Conservation (phyloP, 2,888 invertebrate genomes). For the Drosophila mayaguana region DNA sequence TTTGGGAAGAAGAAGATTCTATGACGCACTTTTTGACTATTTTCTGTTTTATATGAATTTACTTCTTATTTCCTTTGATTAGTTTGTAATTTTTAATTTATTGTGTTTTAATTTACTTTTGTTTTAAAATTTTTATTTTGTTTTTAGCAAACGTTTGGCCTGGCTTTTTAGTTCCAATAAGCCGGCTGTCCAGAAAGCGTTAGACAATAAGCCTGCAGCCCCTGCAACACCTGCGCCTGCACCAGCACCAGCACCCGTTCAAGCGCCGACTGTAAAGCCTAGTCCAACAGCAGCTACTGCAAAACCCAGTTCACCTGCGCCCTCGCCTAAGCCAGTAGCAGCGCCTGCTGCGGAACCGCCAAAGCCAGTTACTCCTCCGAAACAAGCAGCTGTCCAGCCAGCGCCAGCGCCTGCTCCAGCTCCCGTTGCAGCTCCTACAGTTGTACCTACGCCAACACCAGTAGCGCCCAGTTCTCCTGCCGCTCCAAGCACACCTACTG, state of each 20-base stretch:
- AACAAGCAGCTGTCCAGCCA: slow-evolving; percentile 27
- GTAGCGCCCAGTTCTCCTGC: slow-evolving; percentile 7
- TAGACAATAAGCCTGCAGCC: slow-evolving; percentile 71
- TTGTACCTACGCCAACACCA: slow-evolving; percentile 28
- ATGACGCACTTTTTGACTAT: background rate
- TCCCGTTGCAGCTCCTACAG: slow-evolving; percentile 25
- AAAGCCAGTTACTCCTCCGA: slow-evolving; percentile 44
- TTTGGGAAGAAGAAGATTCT: slow-evolving; percentile 17
- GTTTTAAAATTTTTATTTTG: slow-evolving; percentile 51
- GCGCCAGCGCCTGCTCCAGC: slow-evolving; percentile 42
- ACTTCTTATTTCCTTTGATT: slow-evolving; percentile 22
- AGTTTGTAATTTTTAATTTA: slow-evolving; percentile 32
- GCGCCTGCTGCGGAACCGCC: slow-evolving; percentile 27
- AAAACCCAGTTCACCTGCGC: slow-evolving; percentile 36
- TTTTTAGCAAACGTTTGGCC: slow-evolving; percentile 84
- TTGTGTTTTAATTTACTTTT: slow-evolving; percentile 51
- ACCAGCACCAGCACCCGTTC: slow-evolving; percentile 3
- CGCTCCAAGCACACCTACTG: slow-evolving; percentile 9
- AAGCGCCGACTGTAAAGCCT: slow-evolving; percentile 14
- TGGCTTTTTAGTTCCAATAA: slow-evolving; percentile 84
- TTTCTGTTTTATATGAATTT: slow-evolving; percentile 2
- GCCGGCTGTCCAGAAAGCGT: slow-evolving; percentile 72
- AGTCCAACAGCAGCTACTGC: slow-evolving; percentile 25
- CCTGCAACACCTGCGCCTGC: slow-evolving; percentile 26
- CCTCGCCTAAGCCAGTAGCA: slow-evolving; percentile 46